These are phyloP conservation scores for Neoitamus cyanurus DNA, from an alignment of 2,888 invertebrate genomes.

Conservation along the genomic window DNA sequence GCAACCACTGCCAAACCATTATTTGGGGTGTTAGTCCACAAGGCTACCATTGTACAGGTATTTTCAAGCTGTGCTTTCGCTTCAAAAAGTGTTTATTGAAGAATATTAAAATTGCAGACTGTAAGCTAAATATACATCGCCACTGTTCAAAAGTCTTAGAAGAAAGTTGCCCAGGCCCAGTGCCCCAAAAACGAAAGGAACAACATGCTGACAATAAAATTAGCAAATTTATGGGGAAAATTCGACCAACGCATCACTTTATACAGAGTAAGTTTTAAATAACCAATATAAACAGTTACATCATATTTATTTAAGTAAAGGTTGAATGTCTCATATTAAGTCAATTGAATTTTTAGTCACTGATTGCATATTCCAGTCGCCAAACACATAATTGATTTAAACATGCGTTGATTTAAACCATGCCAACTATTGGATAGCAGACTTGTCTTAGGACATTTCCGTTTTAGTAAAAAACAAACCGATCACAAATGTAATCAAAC, in stretches of 20 bases:
- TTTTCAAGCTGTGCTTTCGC: slow-evolving; percentile 56
- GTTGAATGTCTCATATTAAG: too few species aligned
- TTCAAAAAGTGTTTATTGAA: slow-evolving; percentile 59
- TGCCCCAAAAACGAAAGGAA: slow-evolving; percentile 70
- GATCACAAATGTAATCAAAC: too few species aligned
- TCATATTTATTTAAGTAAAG: not conserved
- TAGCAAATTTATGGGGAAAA: slow-evolving; percentile 78
- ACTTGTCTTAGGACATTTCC: too few species aligned
- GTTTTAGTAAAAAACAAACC: too few species aligned
- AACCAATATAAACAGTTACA: not conserved
- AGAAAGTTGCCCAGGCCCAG: slow-evolving; percentile 83
- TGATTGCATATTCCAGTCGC: too few species aligned
- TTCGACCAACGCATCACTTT: slow-evolving; percentile 60
- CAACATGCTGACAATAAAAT: slow-evolving; percentile 76
- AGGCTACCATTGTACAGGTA: slow-evolving; percentile 95
- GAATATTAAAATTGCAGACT: slow-evolving; percentile 68
- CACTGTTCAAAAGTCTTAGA: slow-evolving; percentile 82
- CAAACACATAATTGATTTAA: too few species aligned
- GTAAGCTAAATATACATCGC: slow-evolving; percentile 88
- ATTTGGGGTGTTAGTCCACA: slow-evolving; percentile 97
- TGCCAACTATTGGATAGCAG: too few species aligned
- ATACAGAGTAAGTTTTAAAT: slow-evolving; percentile 30
- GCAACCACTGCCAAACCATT: slow-evolving; percentile 91
- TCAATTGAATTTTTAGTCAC: too few species aligned
- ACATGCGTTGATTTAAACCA: too few species aligned